Conservation (phyloP, 2,113 vertebrate genomes). For the Rattus norvegicus region GRCr8 NC_086033.1:38177501-38178000, state of each 20-base stretch:
- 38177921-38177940: neutral
- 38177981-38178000: neutral
- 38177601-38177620: neutral
- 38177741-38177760: neutral
- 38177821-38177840: neutral
- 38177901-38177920: neutral
- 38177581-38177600: conserved; percentile 19
- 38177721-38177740: neutral
- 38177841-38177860: neutral
- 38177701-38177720: fast-evolving
- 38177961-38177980: neutral
- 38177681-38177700: neutral
- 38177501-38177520: conserved; percentile 28
- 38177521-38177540: neutral
- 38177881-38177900: neutral
- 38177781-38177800: neutral
- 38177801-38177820: neutral
- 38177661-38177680: neutral
- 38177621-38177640: neutral
- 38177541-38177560: neutral
- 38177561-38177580: neutral
- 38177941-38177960: neutral
- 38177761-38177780: neutral
- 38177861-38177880: neutral
- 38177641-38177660: neutral